phyloP scores from a whole-genome alignment of 2,113 vertebrate genomes.

The Salvelinus sp. region DNA sequence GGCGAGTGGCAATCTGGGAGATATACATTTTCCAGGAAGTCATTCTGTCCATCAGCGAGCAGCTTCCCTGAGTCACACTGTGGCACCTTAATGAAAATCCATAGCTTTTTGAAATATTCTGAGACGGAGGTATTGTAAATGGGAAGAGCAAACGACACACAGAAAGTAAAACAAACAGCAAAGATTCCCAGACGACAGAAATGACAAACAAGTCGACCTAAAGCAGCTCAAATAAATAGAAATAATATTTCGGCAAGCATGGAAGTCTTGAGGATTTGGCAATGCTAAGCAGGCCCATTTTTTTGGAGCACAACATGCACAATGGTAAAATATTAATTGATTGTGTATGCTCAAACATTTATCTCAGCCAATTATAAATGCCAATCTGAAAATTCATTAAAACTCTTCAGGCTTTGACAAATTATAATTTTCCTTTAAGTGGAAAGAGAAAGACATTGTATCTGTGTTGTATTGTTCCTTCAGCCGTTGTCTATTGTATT shows the following conservation, averaged over 20 bases:
- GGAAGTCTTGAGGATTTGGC: not conserved
- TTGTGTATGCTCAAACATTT: constrained; percentile 1
- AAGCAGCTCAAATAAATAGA: not conserved
- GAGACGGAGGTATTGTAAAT: not conserved
- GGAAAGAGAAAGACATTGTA: not conserved
- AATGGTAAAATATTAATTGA: not conserved
- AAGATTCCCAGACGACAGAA: not conserved
- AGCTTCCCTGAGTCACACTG: not conserved
- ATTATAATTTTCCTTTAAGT: not conserved
- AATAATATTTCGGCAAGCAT: not conserved
- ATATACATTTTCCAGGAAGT: constrained; percentile 34
- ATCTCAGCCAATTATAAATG: constrained; percentile 13
- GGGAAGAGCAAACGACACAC: not conserved
- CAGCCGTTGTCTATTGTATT: not conserved
- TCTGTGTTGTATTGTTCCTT: not conserved
- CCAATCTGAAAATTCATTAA: constrained; percentile 15
- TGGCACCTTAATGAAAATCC: not conserved
- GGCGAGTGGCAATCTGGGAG: constrained; percentile 33
- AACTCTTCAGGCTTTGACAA: not conserved
- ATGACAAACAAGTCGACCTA: not conserved
- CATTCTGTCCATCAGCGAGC: not conserved
- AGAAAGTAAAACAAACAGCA: not conserved
- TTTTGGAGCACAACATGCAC: not conserved
- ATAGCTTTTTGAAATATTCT: constrained; percentile 16
- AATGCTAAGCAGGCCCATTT: not conserved